These are phyloP conservation scores for Caenorhabditis parvicauda DNA, from an alignment of 2,888 invertebrate genomes.

Conservation along the genomic window DNA sequence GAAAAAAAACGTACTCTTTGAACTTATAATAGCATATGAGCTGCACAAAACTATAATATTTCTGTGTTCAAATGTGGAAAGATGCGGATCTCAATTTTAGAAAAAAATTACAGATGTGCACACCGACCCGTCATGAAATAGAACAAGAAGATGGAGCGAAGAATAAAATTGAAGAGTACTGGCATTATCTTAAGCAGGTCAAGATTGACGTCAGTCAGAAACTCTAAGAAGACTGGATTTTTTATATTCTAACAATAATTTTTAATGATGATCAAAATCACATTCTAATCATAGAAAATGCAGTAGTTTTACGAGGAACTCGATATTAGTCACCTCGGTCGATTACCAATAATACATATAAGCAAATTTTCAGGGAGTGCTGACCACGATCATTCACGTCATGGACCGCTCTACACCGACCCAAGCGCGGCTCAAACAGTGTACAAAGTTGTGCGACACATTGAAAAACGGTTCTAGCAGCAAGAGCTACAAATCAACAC, in stretches of 20 bases:
- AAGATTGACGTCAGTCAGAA: conserved; percentile 25
- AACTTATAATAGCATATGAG: too few species aligned
- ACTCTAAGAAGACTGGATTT: too few species aligned
- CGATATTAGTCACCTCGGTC: too few species aligned
- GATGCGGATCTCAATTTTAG: too few species aligned
- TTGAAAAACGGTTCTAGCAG: conserved; percentile 13
- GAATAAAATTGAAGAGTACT: conserved; percentile 49
- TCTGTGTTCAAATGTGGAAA: too few species aligned
- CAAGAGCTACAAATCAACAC: conserved; percentile 26
- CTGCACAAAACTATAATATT: too few species aligned
- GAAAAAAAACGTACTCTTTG: too few species aligned
- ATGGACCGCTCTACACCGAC: conserved; percentile 41
- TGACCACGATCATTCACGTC: conserved; percentile 52
- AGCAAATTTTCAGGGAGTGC: conserved; percentile 35
- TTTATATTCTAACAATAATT: too few species aligned
- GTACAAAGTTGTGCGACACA: conserved; percentile 45
- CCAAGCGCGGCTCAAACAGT: conserved; percentile 26
- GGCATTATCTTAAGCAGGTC: conserved; percentile 54
- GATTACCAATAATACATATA: background rate
- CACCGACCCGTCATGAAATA: conserved; percentile 40
- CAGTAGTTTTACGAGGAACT: too few species aligned
- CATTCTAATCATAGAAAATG: too few species aligned
- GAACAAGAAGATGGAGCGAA: conserved; percentile 35
- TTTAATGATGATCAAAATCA: too few species aligned
- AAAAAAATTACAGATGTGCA: conserved; percentile 50